phyloP scores from a whole-genome alignment of 2,797 vertebrate species.

The Ctenosaura bakeri region DNA sequence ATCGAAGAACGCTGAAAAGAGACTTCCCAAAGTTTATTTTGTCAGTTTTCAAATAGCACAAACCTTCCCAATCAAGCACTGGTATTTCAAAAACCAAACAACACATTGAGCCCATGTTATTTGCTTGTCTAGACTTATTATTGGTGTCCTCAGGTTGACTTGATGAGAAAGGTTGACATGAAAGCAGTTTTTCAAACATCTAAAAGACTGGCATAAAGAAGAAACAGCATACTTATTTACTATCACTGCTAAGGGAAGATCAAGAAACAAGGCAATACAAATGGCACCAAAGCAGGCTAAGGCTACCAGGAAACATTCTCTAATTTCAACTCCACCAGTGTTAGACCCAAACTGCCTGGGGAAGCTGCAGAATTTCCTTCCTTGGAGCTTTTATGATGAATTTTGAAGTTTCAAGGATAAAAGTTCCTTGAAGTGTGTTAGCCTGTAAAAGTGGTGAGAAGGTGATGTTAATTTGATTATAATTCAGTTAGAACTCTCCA shows the following conservation, averaged over 20 bases:
- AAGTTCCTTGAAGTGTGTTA: neutral
- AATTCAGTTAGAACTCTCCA: neutral
- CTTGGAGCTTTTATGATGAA: neutral
- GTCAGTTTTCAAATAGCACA: neutral
- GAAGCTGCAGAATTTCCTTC: neutral
- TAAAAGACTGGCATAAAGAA: neutral
- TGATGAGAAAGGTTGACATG: neutral
- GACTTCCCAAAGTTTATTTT: neutral
- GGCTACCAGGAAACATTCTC: neutral
- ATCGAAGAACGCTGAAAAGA: neutral
- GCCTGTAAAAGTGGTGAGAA: neutral
- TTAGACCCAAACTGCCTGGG: neutral
- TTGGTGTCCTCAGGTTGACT: neutral
- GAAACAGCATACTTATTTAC: neutral
- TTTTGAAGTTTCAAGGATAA: neutral
- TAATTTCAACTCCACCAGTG: neutral
- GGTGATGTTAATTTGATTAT: neutral
- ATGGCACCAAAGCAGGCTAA: neutral
- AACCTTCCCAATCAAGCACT: neutral
- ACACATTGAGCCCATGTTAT: neutral
- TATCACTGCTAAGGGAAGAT: neutral
- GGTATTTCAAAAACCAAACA: slow-evolving; percentile 12
- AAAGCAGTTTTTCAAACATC: neutral
- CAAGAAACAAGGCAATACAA: neutral
- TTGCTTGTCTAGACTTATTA: slow-evolving; percentile 6